A percentile compares a stretch with the other conserved stretches of the same genome.
Conservation (phyloP, 2,797 vertebrate genomes). For the Helicolenus hilgendorfi region DNA sequence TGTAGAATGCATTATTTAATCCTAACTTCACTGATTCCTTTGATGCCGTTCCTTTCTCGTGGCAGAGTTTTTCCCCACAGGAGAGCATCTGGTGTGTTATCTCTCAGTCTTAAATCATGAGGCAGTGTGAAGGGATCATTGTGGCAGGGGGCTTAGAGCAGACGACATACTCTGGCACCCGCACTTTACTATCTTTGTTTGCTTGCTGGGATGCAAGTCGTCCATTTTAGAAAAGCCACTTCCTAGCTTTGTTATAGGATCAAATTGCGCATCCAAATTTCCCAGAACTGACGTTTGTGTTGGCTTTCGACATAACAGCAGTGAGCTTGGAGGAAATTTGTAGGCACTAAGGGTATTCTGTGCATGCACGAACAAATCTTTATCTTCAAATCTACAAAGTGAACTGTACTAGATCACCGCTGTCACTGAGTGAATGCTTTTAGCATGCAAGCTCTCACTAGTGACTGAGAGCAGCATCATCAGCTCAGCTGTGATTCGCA, state of each 20-base stretch:
- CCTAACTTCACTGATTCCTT: slow-evolving; percentile 62
- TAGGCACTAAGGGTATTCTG: not conserved
- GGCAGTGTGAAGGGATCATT: slow-evolving; percentile 62
- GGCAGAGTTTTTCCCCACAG: slow-evolving; percentile 57
- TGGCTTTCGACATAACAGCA: not conserved
- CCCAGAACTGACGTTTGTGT: not conserved
- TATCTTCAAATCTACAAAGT: not conserved
- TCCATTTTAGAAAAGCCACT: slow-evolving; percentile 14
- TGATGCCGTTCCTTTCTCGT: slow-evolving; percentile 68
- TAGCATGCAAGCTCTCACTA: not conserved
- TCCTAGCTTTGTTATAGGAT: not conserved
- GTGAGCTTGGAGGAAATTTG: not conserved
- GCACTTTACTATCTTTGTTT: slow-evolving; percentile 58
- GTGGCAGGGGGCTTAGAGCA: slow-evolving; percentile 55
- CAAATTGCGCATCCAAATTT: not conserved
- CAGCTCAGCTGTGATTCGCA: too few species aligned
- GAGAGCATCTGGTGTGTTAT: slow-evolving; percentile 77
- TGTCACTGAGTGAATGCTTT: not conserved
- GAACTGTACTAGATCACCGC: not conserved
- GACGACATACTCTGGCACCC: slow-evolving; percentile 13
- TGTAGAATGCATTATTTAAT: slow-evolving; percentile 75
- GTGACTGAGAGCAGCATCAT: not conserved
- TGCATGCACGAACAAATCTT: not conserved
- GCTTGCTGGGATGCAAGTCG: slow-evolving; percentile 30
- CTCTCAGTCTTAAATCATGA: slow-evolving; percentile 67